phyloP scores from a whole-genome alignment of 2,888 invertebrate species.

The Agonum fuliginosum region DNA sequence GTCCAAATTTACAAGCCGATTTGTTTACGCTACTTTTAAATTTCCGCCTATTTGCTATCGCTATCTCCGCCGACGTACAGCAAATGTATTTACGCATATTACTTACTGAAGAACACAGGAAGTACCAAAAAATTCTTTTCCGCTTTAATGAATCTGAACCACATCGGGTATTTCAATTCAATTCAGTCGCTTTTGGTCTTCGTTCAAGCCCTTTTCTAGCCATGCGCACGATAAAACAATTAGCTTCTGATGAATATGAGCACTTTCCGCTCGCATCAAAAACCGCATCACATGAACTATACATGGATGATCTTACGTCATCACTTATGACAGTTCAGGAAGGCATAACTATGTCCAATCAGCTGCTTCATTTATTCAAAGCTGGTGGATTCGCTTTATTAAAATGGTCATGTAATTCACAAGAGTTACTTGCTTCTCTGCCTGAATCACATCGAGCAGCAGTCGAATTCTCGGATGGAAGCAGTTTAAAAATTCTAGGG shows the following conservation, averaged over 20 bases:
- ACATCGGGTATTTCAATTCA: conserved; percentile 31
- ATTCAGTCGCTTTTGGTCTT: conserved; percentile 49
- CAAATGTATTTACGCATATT: conserved; percentile 60
- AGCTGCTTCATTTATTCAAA: no score
- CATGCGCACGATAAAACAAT: conserved; percentile 39
- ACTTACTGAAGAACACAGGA: conserved; percentile 21
- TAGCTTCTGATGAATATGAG: conserved; percentile 38
- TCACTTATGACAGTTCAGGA: no score
- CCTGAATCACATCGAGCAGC: no score
- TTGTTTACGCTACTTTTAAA: conserved; percentile 42
- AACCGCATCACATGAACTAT: no score
- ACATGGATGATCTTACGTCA: no score
- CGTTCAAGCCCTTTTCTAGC: conserved; percentile 55
- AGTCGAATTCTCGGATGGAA: no score
- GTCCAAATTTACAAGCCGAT: conserved; percentile 55
- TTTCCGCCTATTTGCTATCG: conserved; percentile 50
- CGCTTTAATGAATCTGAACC: conserved; percentile 23
- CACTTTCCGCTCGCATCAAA: no score
- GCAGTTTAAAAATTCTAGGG: no score
- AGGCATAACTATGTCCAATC: no score
- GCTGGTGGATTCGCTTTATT: no score
- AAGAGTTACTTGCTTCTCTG: no score
- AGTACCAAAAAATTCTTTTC: conserved; percentile 52
- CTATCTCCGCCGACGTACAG: conserved; percentile 56
- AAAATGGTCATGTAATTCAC: no score